A percentile compares a stretch with the other conserved stretches of the same genome.
Conservation (phyloP, 2,888 invertebrate genomes). For the Thymelicus lineola region DNA sequence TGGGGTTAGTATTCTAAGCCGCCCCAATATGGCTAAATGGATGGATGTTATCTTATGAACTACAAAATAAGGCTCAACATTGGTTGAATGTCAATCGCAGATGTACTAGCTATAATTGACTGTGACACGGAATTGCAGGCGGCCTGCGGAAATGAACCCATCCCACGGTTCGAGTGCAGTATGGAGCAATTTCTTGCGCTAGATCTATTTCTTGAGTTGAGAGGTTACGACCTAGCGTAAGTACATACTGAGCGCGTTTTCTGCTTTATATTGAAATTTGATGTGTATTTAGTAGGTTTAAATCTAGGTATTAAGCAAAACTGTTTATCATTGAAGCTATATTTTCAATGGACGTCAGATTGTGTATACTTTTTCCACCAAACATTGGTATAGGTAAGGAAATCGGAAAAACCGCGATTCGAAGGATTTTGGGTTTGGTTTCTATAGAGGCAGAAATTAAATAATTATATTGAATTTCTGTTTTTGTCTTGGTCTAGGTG, state of each 20-base stretch:
- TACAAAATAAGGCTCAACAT: conserved; percentile 10
- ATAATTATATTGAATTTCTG: no score
- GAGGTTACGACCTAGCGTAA: conserved; percentile 6
- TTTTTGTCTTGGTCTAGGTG: no score
- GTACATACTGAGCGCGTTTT: neutral
- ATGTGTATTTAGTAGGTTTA: neutral
- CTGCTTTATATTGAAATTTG: conserved; percentile 1
- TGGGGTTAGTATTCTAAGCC: no score
- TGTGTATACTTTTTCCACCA: no score
- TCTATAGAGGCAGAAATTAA: no score
- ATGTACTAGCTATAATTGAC: conserved; percentile 24
- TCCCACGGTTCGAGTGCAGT: conserved; percentile 18
- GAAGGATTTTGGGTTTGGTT: no score
- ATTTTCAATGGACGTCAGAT: no score
- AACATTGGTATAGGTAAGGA: no score
- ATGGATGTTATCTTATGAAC: neutral
- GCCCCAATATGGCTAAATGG: no score
- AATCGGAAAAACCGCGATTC: no score
- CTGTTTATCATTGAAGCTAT: neutral
- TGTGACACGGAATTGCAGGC: conserved; percentile 32
- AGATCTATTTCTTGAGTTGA: conserved; percentile 33
- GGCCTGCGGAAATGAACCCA: conserved; percentile 35
- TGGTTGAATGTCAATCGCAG: conserved; percentile 3
- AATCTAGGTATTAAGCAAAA: neutral
- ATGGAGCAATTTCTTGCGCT: conserved; percentile 32